phyloP scores from a whole-genome alignment of 2,113 vertebrate genomes.

The Erpornis zantholeuca region DNA sequence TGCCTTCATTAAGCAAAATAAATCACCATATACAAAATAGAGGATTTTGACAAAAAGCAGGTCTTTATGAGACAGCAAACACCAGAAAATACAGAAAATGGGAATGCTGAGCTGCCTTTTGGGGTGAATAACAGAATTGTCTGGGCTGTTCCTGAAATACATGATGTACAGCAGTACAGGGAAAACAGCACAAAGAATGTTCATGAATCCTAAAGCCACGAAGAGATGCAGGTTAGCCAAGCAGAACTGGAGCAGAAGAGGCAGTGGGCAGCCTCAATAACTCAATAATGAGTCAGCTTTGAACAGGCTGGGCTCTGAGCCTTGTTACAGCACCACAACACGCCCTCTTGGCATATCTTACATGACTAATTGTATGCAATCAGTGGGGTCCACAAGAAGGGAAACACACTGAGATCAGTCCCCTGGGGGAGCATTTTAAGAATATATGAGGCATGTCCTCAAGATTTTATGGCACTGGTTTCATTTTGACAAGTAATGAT shows the following conservation, averaged over 20 bases:
- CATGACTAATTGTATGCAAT: not conserved
- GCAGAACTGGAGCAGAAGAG: not conserved
- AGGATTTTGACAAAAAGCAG: not conserved
- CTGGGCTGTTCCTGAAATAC: not conserved
- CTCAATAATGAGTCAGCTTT: not conserved
- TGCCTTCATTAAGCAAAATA: conserved; percentile 8
- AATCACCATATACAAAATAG: not conserved
- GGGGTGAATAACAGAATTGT: not conserved
- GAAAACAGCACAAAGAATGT: not conserved
- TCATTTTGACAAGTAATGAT: not conserved
- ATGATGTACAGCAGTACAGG: not conserved
- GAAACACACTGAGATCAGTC: not conserved
- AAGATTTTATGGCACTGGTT: not conserved
- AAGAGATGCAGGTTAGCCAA: not conserved
- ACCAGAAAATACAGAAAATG: not conserved
- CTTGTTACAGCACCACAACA: not conserved
- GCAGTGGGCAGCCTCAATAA: not conserved
- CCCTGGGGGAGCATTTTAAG: not conserved
- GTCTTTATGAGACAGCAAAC: not conserved
- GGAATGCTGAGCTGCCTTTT: not conserved
- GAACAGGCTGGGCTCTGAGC: not conserved
- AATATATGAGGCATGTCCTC: not conserved
- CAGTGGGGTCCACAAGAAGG: not conserved
- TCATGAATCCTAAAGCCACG: not conserved
- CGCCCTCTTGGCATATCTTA: not conserved